Percentiles rank a stretch among this genome's conserved stretches.
phyloP scores from a whole-genome alignment of 2,888 invertebrate genomes.

The Pachymerium ferrugineum region DNA sequence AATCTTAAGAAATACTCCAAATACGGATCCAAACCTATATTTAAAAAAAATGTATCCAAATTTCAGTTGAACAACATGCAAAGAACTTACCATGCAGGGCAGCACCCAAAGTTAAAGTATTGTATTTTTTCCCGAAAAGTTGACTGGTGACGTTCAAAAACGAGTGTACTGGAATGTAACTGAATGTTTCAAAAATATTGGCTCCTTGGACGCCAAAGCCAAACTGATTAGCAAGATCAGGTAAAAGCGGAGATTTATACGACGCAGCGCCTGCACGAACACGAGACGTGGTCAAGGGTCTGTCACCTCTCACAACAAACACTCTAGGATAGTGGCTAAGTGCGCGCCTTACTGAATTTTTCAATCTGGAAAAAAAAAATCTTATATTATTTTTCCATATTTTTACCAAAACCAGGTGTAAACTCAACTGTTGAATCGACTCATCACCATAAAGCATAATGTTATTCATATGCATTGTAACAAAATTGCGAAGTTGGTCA shows the following conservation, averaged over 20 bases:
- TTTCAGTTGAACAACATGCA: not conserved
- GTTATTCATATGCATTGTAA: conserved; percentile 32
- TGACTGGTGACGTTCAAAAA: conserved; percentile 19
- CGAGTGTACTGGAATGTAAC: not conserved
- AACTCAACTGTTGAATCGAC: not conserved
- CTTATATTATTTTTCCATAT: not conserved
- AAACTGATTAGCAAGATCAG: conserved; percentile 11
- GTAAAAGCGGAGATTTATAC: not conserved
- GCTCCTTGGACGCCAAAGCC: conserved; percentile 14
- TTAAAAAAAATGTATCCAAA: not conserved
- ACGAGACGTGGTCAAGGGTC: conserved; percentile 27
- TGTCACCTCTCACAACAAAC: not conserved
- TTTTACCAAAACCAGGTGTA: not conserved
- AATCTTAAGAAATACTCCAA: not conserved
- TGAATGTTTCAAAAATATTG: conserved; percentile 26
- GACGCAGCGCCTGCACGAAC: not conserved
- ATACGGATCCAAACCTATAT: conserved; percentile 30
- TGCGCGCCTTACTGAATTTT: not conserved
- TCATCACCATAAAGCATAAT: not conserved
- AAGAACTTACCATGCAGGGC: conserved; percentile 13
- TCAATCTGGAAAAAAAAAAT: conserved; percentile 14
- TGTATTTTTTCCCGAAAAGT: conserved; percentile 28
- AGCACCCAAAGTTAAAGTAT: not conserved
- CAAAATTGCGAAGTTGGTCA: conserved; percentile 23
- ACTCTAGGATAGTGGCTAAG: not conserved